Base-by-base conservation (phyloP, 2,888 invertebrate species). In the Pomacea canaliculata region DNA sequence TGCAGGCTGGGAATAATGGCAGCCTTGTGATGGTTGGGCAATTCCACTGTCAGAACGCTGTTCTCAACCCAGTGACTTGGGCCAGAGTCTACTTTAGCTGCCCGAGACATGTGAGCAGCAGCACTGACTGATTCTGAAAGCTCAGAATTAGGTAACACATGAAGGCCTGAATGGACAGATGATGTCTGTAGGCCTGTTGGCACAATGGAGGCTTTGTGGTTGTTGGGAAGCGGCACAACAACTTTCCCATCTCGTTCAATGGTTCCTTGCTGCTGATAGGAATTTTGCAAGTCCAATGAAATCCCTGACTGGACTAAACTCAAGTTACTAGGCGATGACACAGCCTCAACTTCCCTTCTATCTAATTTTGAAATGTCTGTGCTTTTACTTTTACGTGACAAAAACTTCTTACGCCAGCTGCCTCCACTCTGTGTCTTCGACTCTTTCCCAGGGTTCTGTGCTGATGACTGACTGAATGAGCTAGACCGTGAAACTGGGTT, bases 1-100 rank as follows among this genome's bases (percentile, higher is more conserved):
- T 48, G 46, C 37, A 59, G 1, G 1, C 4, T 68, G 60, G 73
- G 60, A n/a, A 68, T 59, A 23, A 68, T 68, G n/a, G 59, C 18
- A 1, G 73, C 73, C n/a, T n/a, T 73, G 68, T 68, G 73, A 59
- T 62, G 19, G 23, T 68, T 73, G 60, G 68, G 68, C 7, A 73
- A 59, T 23, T 68, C 66, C 13, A 73, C 62, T 13, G 66, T 60
- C 37, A 73, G 46, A 27, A 23, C 56, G 23, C 69, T 27, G 56
- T 37, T 60, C 12, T 70, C 27, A 63, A 23, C 63, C 10, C 10
- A 23, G 10, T 60, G 60, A 18, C 5, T 37, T 37, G 37, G 37
- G 51, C 16, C 51, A 56, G 12, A 10, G 16, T 10, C 12, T 56
- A 8, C 10, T 0, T 10, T 0, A 56, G 51, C 51, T 56, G 51